phyloP scores from a whole-genome alignment of 1,140 invertebrate genomes.

The Drosophila truncata region DNA sequence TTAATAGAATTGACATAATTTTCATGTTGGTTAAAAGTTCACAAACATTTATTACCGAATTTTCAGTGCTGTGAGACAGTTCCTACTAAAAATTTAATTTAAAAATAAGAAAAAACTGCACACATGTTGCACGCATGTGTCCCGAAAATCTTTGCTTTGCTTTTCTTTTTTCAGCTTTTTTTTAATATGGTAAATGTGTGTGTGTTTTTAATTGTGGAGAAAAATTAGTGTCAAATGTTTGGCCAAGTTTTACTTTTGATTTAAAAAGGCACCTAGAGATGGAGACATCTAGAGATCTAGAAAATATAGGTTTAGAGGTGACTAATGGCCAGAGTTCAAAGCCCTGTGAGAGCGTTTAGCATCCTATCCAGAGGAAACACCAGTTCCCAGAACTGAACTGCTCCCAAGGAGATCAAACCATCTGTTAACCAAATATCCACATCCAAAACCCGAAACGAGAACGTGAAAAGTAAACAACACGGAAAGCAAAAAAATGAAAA shows the following conservation, averaged over 20 bases:
- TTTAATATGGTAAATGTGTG: conserved; percentile 50
- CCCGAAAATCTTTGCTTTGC: conserved; percentile 7
- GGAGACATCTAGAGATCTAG: neutral
- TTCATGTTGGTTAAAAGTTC: conserved; percentile 61
- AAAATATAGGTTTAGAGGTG: conserved; percentile 14
- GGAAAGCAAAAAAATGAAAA: conserved; percentile 24
- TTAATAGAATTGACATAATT: conserved; percentile 83
- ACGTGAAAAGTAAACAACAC: conserved; percentile 71
- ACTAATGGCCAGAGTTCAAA: conserved; percentile 68
- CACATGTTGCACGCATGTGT: conserved; percentile 76
- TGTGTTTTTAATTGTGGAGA: conserved; percentile 57
- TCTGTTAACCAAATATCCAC: conserved; percentile 75
- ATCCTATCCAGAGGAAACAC: neutral
- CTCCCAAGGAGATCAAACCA: conserved; percentile 68
- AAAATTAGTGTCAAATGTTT: conserved; percentile 75
- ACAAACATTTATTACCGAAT: conserved; percentile 61
- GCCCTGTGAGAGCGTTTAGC: conserved; percentile 9
- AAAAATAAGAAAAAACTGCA: conserved; percentile 56
- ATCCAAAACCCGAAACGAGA: conserved; percentile 65
- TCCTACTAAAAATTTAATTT: conserved; percentile 28
- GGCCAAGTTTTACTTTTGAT: conserved; percentile 31
- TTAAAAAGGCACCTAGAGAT: neutral
- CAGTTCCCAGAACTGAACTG: conserved; percentile 62
- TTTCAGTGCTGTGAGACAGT: conserved; percentile 33
- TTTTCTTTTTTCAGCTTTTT: neutral